A percentile compares a stretch with the other conserved stretches of the same genome.
Evolutionary conservation across 2,888 invertebrate species (phyloP).

Genomic region (Brachyptera risi): DNA sequence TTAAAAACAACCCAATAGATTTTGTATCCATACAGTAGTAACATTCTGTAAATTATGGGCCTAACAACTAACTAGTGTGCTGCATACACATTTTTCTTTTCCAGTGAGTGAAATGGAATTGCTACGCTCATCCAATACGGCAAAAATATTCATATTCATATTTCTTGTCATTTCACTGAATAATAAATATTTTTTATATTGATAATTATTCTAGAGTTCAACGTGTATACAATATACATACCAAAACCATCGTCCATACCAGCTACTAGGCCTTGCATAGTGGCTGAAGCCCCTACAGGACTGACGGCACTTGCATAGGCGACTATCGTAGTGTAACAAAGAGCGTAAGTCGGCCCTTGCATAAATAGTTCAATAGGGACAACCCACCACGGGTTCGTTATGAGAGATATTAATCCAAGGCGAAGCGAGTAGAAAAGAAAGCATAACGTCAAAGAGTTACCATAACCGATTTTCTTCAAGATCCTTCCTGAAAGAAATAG

Average conservation of each 20-base stretch:
- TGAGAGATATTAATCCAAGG: conserved; percentile 68
- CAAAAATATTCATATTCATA: too few species aligned
- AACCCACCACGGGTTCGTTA: conserved; percentile 77
- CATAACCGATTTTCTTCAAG: conserved; percentile 72
- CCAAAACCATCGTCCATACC: conserved; percentile 86
- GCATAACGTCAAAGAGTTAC: conserved; percentile 71
- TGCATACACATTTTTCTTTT: too few species aligned
- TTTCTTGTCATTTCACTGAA: background rate
- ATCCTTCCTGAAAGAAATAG: conserved; percentile 66
- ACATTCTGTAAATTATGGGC: too few species aligned
- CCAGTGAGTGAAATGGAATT: too few species aligned
- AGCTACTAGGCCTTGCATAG: conserved; percentile 79
- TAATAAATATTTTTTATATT: background rate
- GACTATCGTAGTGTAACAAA: conserved; percentile 79
- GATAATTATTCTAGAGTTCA: too few species aligned
- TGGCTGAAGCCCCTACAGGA: conserved; percentile 72
- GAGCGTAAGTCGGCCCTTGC: conserved; percentile 84
- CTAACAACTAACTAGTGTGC: too few species aligned
- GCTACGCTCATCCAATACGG: too few species aligned
- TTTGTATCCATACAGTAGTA: too few species aligned
- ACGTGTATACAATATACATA: conserved; percentile 45
- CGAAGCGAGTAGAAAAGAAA: conserved; percentile 72
- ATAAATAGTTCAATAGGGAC: conserved; percentile 73
- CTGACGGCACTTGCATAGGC: conserved; percentile 61
- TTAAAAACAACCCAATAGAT: too few species aligned